Evolutionary conservation across 2,113 vertebrate species (phyloP).

Genomic region (Melanotaenia duboulayi): DNA sequence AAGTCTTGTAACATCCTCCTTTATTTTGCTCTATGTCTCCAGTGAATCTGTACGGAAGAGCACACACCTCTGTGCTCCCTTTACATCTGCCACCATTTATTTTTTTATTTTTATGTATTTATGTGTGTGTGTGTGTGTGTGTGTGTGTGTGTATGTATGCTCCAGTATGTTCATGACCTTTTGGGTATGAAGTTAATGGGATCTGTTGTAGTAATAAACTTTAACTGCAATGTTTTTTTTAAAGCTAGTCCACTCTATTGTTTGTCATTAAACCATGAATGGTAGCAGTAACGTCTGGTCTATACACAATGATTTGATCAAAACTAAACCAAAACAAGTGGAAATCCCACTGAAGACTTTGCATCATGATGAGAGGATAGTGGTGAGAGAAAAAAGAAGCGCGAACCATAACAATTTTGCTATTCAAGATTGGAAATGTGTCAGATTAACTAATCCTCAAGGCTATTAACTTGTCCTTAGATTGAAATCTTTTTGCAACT

Average conservation of each 20-base stretch:
- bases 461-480: neutral
- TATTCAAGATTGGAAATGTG: neutral
- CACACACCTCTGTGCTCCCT: neutral
- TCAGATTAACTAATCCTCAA: neutral
- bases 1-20: neutral
- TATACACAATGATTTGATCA: neutral
- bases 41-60: neutral
- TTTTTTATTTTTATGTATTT: neutral
- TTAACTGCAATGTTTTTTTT: neutral
- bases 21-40: neutral
- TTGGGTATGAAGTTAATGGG: neutral
- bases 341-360: neutral
- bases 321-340: neutral
- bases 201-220: neutral
- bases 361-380: neutral
- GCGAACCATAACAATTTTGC: neutral
- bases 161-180: neutral
- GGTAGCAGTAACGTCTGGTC: neutral
- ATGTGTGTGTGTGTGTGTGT: too few species aligned
- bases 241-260: neutral
- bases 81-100: neutral
- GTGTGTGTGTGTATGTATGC: too few species aligned
- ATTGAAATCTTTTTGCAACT: too few species aligned
- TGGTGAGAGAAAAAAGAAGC: neutral
- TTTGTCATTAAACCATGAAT: neutral